A percentile compares a stretch with the other conserved stretches of the same genome.
Evolutionary conservation across 2,888 invertebrate genomes (phyloP).

Genomic region (Pollenia angustigena): DNA sequence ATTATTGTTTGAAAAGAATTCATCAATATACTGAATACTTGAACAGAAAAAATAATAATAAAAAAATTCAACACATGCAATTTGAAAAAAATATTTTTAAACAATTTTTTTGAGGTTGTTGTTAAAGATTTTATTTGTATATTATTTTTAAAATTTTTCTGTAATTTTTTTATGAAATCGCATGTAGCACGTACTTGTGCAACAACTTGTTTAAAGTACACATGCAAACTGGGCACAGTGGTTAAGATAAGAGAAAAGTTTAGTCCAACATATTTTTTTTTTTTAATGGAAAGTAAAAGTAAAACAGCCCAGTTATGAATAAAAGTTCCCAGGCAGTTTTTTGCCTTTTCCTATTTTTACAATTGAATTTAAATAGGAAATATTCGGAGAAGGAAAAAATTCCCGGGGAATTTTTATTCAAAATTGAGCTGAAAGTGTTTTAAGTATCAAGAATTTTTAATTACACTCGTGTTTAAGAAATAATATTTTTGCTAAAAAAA

Average conservation of each 20-base stretch:
- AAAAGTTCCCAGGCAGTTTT: no score
- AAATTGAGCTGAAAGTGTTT: no score
- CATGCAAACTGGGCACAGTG: conserved; percentile 56
- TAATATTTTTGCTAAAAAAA: no score
- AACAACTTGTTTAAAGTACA: conserved; percentile 59
- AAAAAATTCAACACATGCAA: conserved; percentile 54
- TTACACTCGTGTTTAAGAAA: no score
- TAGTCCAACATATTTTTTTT: neutral
- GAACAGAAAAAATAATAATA: neutral
- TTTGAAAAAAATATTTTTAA: conserved; percentile 48
- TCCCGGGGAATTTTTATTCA: no score
- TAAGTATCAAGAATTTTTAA: no score
- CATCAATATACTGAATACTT: conserved; percentile 20
- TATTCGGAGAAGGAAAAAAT: no score
- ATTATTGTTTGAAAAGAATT: conserved; percentile 27
- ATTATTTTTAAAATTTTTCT: conserved; percentile 34
- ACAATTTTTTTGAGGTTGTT: conserved; percentile 23
- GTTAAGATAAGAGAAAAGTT: neutral
- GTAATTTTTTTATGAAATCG: conserved; percentile 59
- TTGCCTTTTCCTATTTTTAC: no score
- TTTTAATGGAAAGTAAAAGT: neutral
- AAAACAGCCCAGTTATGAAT: no score
- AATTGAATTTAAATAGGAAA: no score
- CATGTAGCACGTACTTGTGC: conserved; percentile 73
- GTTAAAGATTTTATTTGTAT: conserved; percentile 40